Conservation (phyloP, 2,888 invertebrate genomes). For the Dicranocentrus wangi region DNA sequence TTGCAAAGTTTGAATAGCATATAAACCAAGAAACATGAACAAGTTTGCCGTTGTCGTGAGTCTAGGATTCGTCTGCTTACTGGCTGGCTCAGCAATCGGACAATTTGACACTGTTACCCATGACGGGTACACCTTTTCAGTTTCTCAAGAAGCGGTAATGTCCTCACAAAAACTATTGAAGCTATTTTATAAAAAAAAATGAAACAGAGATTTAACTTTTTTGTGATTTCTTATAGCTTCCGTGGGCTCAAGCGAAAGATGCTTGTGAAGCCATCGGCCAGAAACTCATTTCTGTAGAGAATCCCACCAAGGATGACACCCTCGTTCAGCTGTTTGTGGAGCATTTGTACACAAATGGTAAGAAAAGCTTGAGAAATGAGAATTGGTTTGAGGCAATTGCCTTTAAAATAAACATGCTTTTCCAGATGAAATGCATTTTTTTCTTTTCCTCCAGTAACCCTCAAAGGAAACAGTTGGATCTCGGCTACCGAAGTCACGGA, state of each 20-base stretch:
- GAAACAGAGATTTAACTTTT: background rate
- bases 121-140: constrained; percentile 31
- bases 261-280: constrained; percentile 46
- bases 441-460: no score
- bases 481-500: constrained; percentile 62
- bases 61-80: background rate
- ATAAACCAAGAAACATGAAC: background rate
- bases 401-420: no score
- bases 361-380: background rate
- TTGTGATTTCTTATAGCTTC: constrained; percentile 46
- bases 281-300: constrained; percentile 60
- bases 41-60: background rate
- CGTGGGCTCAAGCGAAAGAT: constrained; percentile 58
- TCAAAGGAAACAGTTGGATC: constrained; percentile 64
- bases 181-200: no score
- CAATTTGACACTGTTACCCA: constrained; percentile 31
- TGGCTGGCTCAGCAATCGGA: constrained; percentile 7
- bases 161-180: background rate
- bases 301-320: constrained; percentile 59
- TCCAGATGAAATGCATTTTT: no score
- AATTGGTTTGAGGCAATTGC: no score
- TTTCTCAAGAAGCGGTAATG: constrained; percentile 37
- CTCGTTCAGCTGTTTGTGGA: constrained; percentile 60
- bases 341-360: constrained; percentile 55
- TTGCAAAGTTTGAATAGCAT: background rate